These are phyloP conservation scores for Heliconius erato DNA, from an alignment of 2,888 invertebrate genomes.

Conservation along the genomic window DNA sequence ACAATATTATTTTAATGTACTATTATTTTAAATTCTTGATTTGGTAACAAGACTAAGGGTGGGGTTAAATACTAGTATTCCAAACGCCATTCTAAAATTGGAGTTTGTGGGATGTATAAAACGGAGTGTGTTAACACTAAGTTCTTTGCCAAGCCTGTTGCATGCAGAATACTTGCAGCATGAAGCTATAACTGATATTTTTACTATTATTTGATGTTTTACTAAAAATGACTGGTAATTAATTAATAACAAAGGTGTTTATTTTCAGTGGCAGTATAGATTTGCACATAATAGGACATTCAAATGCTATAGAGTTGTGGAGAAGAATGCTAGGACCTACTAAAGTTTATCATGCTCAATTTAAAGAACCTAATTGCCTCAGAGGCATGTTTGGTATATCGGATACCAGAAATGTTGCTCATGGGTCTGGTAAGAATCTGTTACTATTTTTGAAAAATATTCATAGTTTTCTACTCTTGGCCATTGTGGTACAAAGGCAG, in stretches of 20 bases:
- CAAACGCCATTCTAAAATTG: too few relatives aligned
- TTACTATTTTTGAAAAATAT: neutral
- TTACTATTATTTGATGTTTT: neutral
- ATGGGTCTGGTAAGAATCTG: conserved; percentile 92
- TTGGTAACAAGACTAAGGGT: too few relatives aligned
- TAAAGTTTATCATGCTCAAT: conserved; percentile 93
- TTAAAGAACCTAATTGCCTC: conserved; percentile 91
- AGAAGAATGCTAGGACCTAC: conserved; percentile 95
- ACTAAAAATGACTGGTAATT: conserved; percentile 12
- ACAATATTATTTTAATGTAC: too few relatives aligned
- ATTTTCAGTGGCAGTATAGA: conserved; percentile 92
- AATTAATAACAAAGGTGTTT: neutral
- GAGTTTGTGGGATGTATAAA: too few relatives aligned
- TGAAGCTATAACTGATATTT: neutral
- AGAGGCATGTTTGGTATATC: conserved; percentile 95
- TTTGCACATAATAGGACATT: conserved; percentile 91
- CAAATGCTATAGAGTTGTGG: conserved; percentile 93
- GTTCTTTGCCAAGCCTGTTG: too few relatives aligned
- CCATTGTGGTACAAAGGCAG: too few relatives aligned
- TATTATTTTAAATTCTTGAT: too few relatives aligned
- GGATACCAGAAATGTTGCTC: conserved; percentile 97
- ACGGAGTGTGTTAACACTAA: too few relatives aligned
- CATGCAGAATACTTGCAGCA: too few relatives aligned
- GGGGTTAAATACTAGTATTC: too few relatives aligned
- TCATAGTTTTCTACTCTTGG: neutral